Percentiles rank a stretch among this genome's conserved stretches.
These are phyloP conservation scores for Hirudinaria manillensis DNA, from an alignment of 2,888 invertebrate species.

Conservation along the genomic window DNA sequence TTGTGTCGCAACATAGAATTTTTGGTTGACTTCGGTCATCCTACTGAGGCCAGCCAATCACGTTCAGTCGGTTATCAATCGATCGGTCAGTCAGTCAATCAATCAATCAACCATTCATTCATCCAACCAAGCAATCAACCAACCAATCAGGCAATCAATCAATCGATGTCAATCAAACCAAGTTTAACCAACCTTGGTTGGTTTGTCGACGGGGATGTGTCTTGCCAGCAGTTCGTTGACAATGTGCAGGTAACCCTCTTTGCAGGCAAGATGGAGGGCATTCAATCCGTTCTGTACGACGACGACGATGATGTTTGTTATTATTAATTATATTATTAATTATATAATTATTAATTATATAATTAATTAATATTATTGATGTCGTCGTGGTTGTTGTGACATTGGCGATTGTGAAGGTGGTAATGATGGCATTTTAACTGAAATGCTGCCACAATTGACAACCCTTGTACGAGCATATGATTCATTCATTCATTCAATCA, in stretches of 20 bases:
- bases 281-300: conserved; percentile 22
- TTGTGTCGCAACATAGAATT: no score
- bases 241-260: conserved; percentile 26
- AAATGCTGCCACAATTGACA: no score
- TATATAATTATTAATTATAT: neutral
- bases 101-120: no score
- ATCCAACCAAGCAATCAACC: no score
- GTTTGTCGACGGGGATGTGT: conserved; percentile 29
- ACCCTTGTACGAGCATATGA: no score
- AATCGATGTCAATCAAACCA: no score
- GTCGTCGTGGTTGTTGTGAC: conserved; percentile 3
- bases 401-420: neutral
- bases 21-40: no score
- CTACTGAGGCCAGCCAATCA: no score
- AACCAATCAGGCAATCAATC: no score
- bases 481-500: neutral
- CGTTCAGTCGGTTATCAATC: no score
- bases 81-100: no score
- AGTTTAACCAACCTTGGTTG: conserved; percentile 17
- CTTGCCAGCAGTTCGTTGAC: conserved; percentile 28
- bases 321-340: neutral
- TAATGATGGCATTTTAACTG: neutral
- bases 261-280: conserved; percentile 25
- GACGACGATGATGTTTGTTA: neutral
- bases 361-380: neutral